phyloP scores from a whole-genome alignment of 1,140 invertebrate species.

The Cotesia vestalis region DNA sequence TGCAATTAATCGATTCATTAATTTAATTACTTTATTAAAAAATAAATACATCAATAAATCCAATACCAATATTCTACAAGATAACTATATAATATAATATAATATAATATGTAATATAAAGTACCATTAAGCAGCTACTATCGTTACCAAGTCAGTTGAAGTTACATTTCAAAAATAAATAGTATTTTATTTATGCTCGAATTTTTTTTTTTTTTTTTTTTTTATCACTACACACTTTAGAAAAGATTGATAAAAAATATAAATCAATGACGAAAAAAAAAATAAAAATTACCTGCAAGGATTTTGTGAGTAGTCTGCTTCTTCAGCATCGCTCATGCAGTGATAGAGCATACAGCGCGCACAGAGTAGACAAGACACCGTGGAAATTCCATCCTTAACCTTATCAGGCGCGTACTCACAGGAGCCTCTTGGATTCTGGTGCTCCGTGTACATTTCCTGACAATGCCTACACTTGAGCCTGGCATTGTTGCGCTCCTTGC shows the following conservation, averaged over 20 bases:
- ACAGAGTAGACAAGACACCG: conserved; percentile 84
- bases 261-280: conserved; percentile 16
- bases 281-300: conserved; percentile 72
- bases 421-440: conserved; percentile 82
- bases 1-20: conserved; percentile 48
- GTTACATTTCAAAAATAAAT: too few relatives aligned
- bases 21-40: conserved; percentile 9
- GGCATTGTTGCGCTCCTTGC: conserved; percentile 50
- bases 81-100: too few relatives aligned
- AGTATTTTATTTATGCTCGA: too few relatives aligned
- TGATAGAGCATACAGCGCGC: conserved; percentile 92
- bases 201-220: too few relatives aligned
- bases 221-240: neutral
- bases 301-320: conserved; percentile 76
- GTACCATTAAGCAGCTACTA: too few relatives aligned
- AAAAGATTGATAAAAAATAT: conserved; percentile 26
- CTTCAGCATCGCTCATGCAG: conserved; percentile 87
- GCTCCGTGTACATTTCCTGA: conserved; percentile 78
- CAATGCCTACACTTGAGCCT: conserved; percentile 70
- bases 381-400: conserved; percentile 81
- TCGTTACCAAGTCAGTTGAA: too few relatives aligned
- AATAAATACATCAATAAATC: neutral
- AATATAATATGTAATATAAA: too few relatives aligned
- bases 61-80: neutral
- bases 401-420: conserved; percentile 91